Evolutionary conservation across 2,888 invertebrate genomes (phyloP), one percentile per base, ranked within the genome.

Genomic region (Drosophila cracens): DNA sequence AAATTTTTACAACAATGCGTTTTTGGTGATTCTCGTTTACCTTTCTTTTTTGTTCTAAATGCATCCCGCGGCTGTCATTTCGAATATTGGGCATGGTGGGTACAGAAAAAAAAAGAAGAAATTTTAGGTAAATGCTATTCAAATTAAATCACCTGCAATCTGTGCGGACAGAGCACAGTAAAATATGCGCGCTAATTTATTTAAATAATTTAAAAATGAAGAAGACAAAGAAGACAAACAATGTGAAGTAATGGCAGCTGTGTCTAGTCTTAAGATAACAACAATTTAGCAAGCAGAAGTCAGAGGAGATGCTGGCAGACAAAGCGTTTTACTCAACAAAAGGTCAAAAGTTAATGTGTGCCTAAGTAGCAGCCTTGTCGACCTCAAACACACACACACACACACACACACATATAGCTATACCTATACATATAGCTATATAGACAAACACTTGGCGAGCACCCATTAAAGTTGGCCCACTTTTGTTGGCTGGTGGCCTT

Each of bases 271-370:
- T 52, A 65, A 80, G 86, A 83, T 82, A 86, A 84, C 80, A 83
- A 82, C 78, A 76, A 71, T 77, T 73, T 57, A 58, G 59, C 49
- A 62, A 54, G 56, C 46, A 59, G 76, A 61, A 64, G 70, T 69
- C n/a, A 52, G 49, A 64, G 67, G 36, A 60, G 56, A 8, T 40
- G 57, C 57, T 40, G 16, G 31, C 74, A 76, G 77, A 81, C 81
- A 87, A 82, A 84, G 84, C 74, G 79, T 76, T 75, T 53, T 64
- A 54, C 72, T 60, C 59, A 64, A 83, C 81, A 87, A 87, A 87
- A 78, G 89, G 89, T 80, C 89, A 87, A 87, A 87, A 89, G 87
- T 87, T 89, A 87, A 89, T 87, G 87, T 83, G 85, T 74, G 70
- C 83, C 83, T 89, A 87, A 87, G 87, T 82, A 83, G 87, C 81